Conservation (phyloP, 2,113 vertebrate species). For the Peromyscus leucopus region DNA sequence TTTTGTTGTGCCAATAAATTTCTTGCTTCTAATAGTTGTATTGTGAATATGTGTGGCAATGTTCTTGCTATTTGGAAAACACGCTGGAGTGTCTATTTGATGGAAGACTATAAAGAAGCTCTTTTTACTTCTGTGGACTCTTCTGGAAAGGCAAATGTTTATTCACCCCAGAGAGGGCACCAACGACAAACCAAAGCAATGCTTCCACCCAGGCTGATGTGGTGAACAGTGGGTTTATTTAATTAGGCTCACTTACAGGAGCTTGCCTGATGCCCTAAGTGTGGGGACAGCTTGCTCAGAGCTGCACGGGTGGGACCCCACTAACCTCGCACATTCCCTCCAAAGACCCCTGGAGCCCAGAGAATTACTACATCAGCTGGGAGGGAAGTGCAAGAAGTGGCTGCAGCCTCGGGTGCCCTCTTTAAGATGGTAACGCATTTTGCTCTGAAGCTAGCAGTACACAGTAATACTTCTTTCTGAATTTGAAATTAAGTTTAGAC, state of each 20-base stretch:
- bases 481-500: neutral
- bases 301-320: too few relatives aligned
- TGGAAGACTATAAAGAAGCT: neutral
- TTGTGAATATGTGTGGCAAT: neutral
- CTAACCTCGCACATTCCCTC: neutral
- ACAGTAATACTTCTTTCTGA: neutral
- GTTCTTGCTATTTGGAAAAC: neutral
- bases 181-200: neutral
- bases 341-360: neutral
- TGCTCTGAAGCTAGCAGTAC: neutral
- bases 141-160: too few relatives aligned
- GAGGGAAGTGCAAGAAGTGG: neutral
- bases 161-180: neutral
- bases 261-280: neutral
- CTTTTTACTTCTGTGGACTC: neutral
- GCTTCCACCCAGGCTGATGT: neutral
- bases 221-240: neutral
- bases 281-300: neutral
- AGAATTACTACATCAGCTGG: neutral
- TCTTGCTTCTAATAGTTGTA: neutral
- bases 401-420: neutral
- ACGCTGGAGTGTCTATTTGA: neutral
- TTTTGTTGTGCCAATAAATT: neutral
- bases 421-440: too few relatives aligned
- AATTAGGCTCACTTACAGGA: too few relatives aligned